Base-by-base conservation (phyloP, 2,113 vertebrate species). In the Scytalopus superciliaris region DNA sequence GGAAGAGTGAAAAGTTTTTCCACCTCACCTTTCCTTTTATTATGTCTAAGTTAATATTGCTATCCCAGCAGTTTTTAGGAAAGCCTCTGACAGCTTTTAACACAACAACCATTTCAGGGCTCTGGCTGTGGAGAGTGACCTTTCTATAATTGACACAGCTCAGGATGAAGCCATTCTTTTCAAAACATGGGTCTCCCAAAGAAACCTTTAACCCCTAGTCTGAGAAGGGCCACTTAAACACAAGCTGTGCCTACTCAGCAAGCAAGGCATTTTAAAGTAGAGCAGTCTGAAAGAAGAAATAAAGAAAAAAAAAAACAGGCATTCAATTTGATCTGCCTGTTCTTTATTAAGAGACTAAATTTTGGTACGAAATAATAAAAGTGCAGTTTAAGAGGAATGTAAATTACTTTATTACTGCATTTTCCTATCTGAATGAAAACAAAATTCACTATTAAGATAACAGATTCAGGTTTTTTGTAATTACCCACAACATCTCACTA, bases 61-160 rank as follows among this genome's bases (percentile, higher is more conserved):
- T 81, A 92, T 92, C 63, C 82, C 39, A 95, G 93, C 96, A 96
- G 62, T 96, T 97, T 96, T 96, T 91, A 95, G 93, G 96, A 96
- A 95, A 91, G 90, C 78, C 70, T 95, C 94, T 96, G 92, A 94
- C 95, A 96, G 96, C 95, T 97, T 96, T 97, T 96, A 95, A 77
- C 93, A 96, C 95, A 97, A 92, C 95, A 96, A 87, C 89, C 89
- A 44, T 96, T 97, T 96, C 90, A 96, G 91, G 84, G 79, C 93
- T 93, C 94, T 96, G 89, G 89, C 94, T 95, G 94, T 81, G 93
- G 87, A 96, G 96, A 95, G 81, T 97, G 97, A 97, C 96, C 96
- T 97, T 97, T 97, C 90, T 86, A 81, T 97, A 97, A 97, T 96
- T 97, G 97, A 97, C 94, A 93, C 74, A 74, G 17, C 95, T 93